phyloP scores from a whole-genome alignment of 2,888 invertebrate genomes.

The Selenia dentaria region DNA sequence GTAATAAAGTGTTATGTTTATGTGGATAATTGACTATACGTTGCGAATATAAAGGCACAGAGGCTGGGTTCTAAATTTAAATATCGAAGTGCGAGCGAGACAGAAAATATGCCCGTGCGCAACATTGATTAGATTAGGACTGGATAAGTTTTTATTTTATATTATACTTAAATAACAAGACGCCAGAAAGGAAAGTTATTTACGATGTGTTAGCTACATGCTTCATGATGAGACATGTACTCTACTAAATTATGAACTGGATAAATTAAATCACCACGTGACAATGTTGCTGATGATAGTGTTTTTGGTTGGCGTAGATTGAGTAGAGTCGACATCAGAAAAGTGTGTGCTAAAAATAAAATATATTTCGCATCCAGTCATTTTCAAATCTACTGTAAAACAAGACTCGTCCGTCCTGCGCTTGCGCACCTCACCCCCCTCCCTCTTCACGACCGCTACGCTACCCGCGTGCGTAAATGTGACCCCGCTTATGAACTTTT shows the following conservation, averaged over 20 bases:
- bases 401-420: conserved; percentile 62
- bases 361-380: conserved; percentile 29
- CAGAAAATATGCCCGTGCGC: conserved; percentile 53
- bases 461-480: conserved; percentile 79
- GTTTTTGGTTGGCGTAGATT: too few relatives aligned
- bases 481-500: conserved; percentile 76
- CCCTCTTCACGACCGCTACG: conserved; percentile 43
- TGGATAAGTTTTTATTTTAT: conserved; percentile 29
- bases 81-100: conserved; percentile 72
- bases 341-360: too few relatives aligned
- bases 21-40: conserved; percentile 26
- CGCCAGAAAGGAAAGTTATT: too few relatives aligned
- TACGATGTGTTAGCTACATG: too few relatives aligned
- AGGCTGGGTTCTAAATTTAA: conserved; percentile 72
- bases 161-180: too few relatives aligned
- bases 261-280: too few relatives aligned
- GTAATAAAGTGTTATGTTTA: not conserved
- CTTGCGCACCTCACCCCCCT: conserved; percentile 44
- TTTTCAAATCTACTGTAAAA: conserved; percentile 36
- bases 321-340: too few relatives aligned
- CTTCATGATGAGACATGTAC: too few relatives aligned
- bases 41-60: conserved; percentile 57
- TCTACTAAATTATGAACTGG: too few relatives aligned
- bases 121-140: conserved; percentile 24
- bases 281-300: too few relatives aligned